These are phyloP conservation scores for Macrotus californicus DNA, from an alignment of 2,113 vertebrate species.

Conservation along the genomic window DNA sequence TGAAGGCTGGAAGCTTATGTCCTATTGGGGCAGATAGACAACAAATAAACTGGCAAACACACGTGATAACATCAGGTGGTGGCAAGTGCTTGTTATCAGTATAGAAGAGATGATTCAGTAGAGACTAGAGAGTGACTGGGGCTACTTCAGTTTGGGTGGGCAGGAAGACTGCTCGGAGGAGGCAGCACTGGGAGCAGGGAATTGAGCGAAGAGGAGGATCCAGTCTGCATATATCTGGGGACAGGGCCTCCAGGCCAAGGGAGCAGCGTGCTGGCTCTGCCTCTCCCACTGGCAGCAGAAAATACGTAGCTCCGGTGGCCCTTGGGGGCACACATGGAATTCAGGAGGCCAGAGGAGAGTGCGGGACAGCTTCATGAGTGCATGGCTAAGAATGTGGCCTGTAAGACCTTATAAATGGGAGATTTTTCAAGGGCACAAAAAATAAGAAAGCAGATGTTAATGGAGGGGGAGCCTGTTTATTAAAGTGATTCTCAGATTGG, in stretches of 20 bases:
- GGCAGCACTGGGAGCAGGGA: background rate
- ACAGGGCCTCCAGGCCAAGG: background rate
- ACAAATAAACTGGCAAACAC: background rate
- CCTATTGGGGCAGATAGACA: accelerated
- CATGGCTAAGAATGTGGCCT: background rate
- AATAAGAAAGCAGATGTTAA: background rate
- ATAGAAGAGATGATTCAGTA: accelerated
- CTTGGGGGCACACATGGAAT: accelerated
- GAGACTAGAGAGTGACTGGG: background rate
- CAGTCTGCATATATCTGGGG: accelerated
- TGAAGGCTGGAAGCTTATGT: background rate
- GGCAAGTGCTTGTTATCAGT: background rate
- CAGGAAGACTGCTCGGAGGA: background rate
- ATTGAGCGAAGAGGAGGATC: background rate
- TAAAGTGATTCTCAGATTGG: background rate
- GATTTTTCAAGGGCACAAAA: background rate
- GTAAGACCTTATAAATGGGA: background rate
- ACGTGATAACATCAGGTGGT: no score
- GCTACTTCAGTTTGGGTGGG: background rate
- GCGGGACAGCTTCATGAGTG: background rate
- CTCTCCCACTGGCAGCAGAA: accelerated
- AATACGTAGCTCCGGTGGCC: background rate
- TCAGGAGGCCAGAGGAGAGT: background rate
- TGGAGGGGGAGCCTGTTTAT: background rate
- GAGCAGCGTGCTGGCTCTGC: background rate